These are phyloP conservation scores for Parasteatoda tepidariorum DNA, from an alignment of 1,140 invertebrate genomes.

Conservation along the genomic window DNA sequence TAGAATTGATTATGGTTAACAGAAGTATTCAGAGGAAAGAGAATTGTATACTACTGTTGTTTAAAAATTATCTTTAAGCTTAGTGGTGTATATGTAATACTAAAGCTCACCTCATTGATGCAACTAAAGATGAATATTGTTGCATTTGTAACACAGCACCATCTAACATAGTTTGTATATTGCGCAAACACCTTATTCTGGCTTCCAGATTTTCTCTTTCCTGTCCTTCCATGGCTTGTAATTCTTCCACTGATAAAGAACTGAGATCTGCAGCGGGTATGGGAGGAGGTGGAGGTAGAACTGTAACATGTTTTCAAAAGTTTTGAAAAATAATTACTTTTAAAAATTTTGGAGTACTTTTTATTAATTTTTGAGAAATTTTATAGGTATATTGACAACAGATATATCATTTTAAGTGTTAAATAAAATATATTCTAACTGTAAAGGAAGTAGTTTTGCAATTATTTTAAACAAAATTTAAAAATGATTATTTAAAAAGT, in stretches of 20 bases:
- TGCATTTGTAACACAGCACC: constrained; percentile 89
- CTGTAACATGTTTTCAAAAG: no score
- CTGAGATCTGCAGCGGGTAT: constrained; percentile 77
- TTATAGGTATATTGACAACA: background rate
- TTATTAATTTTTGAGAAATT: background rate
- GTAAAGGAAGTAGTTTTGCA: no score
- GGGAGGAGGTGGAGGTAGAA: constrained; percentile 71
- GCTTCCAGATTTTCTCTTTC: constrained; percentile 89
- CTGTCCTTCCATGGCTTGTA: constrained; percentile 87
- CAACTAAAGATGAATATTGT: constrained; percentile 78
- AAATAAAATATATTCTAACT: no score
- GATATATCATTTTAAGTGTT: no score
- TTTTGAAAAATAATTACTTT: background rate
- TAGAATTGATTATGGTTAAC: no score
- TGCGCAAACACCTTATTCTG: constrained; percentile 83
- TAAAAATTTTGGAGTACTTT: background rate
- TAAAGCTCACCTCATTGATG: constrained; percentile 49
- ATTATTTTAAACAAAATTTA: no score
- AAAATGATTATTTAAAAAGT: no score
- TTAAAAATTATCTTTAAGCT: no score
- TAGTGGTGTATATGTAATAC: no score
- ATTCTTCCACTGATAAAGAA: constrained; percentile 83
- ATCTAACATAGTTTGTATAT: constrained; percentile 89
- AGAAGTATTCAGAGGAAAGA: no score
- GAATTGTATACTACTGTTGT: no score